Evolutionary conservation across 1,140 invertebrate species (phyloP), one percentile per base, ranked within the genome.

Genomic region (Panulirus ornatus): DNA sequence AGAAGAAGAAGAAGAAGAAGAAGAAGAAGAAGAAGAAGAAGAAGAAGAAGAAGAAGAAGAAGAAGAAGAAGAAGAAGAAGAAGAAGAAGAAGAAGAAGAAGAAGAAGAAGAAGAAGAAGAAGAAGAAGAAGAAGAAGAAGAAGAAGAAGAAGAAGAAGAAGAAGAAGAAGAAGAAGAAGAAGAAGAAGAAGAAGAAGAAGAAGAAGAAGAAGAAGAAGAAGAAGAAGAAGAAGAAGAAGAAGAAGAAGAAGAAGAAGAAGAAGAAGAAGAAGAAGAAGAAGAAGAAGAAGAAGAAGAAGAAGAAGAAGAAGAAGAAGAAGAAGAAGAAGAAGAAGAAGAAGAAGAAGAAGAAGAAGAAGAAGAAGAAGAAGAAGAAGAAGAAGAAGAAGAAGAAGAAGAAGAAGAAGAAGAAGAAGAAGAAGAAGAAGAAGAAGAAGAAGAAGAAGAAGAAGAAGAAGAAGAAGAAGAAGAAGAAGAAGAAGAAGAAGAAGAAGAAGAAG

Each of bases 11-110:
- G 14, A 73, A 30, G 71, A 73, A 30, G 14, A 30, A 73, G 14
- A 30, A 30, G 14, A 30, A 14, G 14, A 73, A 73, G 71, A 30
- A 16, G 71, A 30, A 73, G 14, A 16, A 73, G 30, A 73, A 73
- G 30, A 14, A 73, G 30, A 73, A 36, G 27, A 11, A 73, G 14
- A 73, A 11, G 27, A 11, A 73, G 14, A 14, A 36, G 11, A 36
- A 30, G 30, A 14, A 36, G 11, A 27, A 73, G 14, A 16, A 36
- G n/a, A 73, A 9, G 34, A 36, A 73, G 71, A 73, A 36, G 34
- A 73, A 27, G 71, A 58, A 58, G 51, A 58, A 58, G 51, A 58
- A 58, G 51, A 58, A 58, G 51, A 58, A 58, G 51, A 58, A 58
- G 51, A 58, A 58, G 51, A 58, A 58, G 51, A 58, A 58, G 51